Evolutionary conservation across 1,140 invertebrate genomes (phyloP), one percentile per base, ranked within the genome.

Genomic region (Nymphalis io): DNA sequence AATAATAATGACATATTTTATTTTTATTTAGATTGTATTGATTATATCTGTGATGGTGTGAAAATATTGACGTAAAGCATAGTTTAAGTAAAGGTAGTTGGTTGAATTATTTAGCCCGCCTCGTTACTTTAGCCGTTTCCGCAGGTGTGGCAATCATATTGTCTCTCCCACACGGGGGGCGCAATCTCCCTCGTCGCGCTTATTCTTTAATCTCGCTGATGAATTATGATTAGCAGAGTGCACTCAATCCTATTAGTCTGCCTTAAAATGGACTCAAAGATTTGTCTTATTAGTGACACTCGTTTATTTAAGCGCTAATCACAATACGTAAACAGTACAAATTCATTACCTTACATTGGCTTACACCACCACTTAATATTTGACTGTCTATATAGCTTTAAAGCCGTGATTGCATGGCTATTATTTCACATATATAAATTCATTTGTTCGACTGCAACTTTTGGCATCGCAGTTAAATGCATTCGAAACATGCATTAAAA

Each of bases 151-250:
- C 84, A 85, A 88, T 88, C 84, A 87, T 88, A 89, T 89, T 87
- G 86, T 90, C 78, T 88, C 85, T 70, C 79, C 80, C 84, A 75
- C 81, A 80, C 78, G 68, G 69, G 72, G 64, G 75, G 68, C 16
- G 57, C 72, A 57, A 42, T 48, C 82, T 70, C 79, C 81, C 82
- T 78, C 75, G 75, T 79, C 76, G 75, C 79, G 81, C 80, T 87
- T 82, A 86, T 89, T 89, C 88, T 89, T 91, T 90, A 90, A 91
- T 91, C 88, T 89, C 79, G 82, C 86, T 88, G 89, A 91, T 91
- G 87, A 91, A 91, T 90, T 91, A 90, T 89, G 86, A 90, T 90
- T 90, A 90, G 87, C 87, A 72, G 81, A 89, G 88, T 91, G 88
- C 88, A 89, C 86, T 90, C 83, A 88, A 89, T 86, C 77, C 84